These are phyloP conservation scores for Muscidifurax raptorellus DNA, from an alignment of 1,140 invertebrate genomes.

Conservation along the genomic window DNA sequence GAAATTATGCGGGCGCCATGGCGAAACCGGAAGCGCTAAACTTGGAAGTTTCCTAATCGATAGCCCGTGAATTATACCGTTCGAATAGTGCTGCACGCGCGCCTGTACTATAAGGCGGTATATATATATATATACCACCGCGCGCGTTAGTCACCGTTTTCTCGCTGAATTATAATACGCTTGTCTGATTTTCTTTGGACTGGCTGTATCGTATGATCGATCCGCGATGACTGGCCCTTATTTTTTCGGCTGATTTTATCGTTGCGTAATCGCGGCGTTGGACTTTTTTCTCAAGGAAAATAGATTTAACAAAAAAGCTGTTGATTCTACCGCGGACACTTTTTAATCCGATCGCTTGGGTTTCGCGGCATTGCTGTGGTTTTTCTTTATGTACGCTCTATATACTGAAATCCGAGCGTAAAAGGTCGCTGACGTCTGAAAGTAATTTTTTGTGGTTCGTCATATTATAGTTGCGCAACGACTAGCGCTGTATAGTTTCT, in stretches of 20 bases:
- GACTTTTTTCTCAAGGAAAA: not conserved
- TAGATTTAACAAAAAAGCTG: not conserved
- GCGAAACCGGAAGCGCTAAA: constrained; percentile 38
- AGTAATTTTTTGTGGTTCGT: not conserved
- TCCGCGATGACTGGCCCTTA: too few relatives aligned
- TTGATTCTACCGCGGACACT: too few relatives aligned
- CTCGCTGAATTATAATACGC: not conserved
- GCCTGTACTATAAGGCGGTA: not conserved
- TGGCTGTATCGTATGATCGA: too few relatives aligned
- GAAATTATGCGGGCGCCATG: constrained; percentile 14
- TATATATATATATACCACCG: not conserved
- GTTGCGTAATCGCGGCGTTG: too few relatives aligned
- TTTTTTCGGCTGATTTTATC: too few relatives aligned
- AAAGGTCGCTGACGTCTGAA: not conserved
- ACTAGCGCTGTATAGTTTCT: too few relatives aligned
- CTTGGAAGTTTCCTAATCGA: constrained; percentile 43
- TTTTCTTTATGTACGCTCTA: not conserved
- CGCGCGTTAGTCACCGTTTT: constrained; percentile 1
- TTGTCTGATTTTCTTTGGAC: not conserved
- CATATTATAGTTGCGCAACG: too few relatives aligned
- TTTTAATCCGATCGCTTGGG: not conserved
- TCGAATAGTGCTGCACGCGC: not conserved
- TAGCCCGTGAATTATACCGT: constrained; percentile 22
- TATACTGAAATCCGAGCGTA: not conserved
- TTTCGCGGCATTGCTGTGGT: not conserved